Percentiles rank a stretch among this genome's conserved stretches.
These are phyloP conservation scores for Babylonia areolata DNA, from an alignment of 1,140 invertebrate species.

Conservation along the genomic window DNA sequence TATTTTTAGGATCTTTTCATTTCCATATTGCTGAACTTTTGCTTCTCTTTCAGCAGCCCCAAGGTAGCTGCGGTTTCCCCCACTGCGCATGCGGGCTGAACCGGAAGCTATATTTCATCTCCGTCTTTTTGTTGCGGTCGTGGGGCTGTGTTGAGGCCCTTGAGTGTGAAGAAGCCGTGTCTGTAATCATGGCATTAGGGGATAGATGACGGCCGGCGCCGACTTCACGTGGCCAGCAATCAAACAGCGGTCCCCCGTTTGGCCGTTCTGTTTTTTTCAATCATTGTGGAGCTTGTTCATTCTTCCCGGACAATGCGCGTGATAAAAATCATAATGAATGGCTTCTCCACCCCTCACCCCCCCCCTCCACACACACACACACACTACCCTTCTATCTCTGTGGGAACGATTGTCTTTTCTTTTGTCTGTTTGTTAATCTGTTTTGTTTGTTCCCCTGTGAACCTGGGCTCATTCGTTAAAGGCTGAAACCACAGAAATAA, in stretches of 20 bases:
- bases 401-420: too few species aligned
- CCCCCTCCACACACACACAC: too few species aligned
- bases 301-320: background rate
- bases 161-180: background rate
- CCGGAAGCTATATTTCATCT: background rate
- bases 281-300: background rate
- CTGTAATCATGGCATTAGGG: background rate
- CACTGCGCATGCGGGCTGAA: slow-evolving; percentile 18
- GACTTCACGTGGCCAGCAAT: background rate
- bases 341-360: too few species aligned
- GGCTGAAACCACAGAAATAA: too few species aligned
- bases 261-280: background rate
- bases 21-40: too few species aligned
- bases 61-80: background rate
- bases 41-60: background rate
- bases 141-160: background rate
- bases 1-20: background rate
- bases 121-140: background rate
- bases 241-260: too few species aligned
- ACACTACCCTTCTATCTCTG: too few species aligned
- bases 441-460: too few species aligned
- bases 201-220: background rate
- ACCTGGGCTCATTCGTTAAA: too few species aligned
- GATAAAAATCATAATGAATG: too few species aligned
- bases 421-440: too few species aligned